Evolutionary conservation across 2,888 invertebrate species (phyloP).

Genomic region (Machimus atricapillus): DNA sequence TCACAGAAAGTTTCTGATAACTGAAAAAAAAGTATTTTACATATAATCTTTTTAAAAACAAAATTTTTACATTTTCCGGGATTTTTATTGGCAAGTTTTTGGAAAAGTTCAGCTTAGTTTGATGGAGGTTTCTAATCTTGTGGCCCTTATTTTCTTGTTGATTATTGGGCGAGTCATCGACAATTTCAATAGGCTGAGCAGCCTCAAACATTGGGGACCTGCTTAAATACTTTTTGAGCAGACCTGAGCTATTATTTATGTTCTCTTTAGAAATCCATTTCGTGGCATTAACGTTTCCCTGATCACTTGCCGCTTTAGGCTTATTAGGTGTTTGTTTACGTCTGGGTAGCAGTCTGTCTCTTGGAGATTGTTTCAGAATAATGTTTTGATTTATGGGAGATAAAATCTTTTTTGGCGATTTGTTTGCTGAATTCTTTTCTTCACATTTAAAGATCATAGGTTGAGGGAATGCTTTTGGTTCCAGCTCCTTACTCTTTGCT

Average conservation of each 20-base stretch:
- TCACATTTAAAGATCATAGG: not conserved
- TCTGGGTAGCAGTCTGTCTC: not conserved
- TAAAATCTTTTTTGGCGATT: not conserved
- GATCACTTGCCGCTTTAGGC: not conserved
- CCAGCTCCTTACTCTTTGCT: not conserved
- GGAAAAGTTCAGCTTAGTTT: constrained; percentile 5
- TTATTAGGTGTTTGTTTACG: not conserved
- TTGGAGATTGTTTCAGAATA: not conserved
- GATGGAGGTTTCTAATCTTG: not conserved
- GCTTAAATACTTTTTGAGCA: not conserved
- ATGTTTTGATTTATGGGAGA: constrained; percentile 32
- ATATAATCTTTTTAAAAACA: not conserved
- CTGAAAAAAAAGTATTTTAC: constrained; percentile 2
- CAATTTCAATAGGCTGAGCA: not conserved
- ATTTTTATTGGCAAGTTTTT: not conserved
- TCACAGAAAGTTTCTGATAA: constrained; percentile 49
- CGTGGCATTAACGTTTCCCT: not conserved
- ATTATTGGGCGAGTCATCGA: constrained; percentile 41
- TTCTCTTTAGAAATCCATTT: constrained; percentile 3
- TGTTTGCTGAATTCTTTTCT: constrained; percentile 13
- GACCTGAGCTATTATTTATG: not conserved
- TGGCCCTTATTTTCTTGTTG: not conserved
- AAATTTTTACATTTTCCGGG: not conserved
- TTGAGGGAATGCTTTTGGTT: not conserved
- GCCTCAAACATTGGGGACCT: not conserved